Percentiles rank a stretch among this genome's conserved stretches.
phyloP scores from a whole-genome alignment of 2,113 vertebrate species.

The Sarotherodon lohbergeri region DNA sequence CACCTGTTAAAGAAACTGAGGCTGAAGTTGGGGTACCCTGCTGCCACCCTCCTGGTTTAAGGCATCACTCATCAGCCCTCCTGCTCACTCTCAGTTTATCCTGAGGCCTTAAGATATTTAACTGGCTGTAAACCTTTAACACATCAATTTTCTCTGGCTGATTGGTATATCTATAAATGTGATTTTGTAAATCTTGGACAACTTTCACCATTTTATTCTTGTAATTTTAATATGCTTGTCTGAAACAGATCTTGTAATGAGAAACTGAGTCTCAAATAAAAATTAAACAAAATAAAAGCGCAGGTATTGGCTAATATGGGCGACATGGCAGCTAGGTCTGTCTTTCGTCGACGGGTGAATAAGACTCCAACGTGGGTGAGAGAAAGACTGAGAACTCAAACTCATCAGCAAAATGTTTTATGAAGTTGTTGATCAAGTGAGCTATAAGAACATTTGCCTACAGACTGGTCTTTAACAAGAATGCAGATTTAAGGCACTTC shows the following conservation, averaged over 20 bases:
- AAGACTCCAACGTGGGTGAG: not conserved
- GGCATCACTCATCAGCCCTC: not conserved
- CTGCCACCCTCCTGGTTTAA: not conserved
- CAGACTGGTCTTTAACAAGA: not conserved
- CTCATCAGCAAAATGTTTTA: not conserved
- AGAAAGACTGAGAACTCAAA: not conserved
- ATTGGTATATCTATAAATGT: not conserved
- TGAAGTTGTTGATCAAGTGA: not conserved
- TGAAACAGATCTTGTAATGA: not conserved
- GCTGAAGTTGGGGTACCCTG: not conserved
- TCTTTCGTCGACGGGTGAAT: fast-evolving
- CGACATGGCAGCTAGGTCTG: not conserved
- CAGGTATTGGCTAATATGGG: not conserved
- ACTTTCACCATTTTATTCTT: not conserved
- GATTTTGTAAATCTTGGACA: not conserved
- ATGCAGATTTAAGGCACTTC: not conserved
- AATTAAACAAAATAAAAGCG: not conserved
- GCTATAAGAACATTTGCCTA: not conserved
- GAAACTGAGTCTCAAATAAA: not conserved
- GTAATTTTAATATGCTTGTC: not conserved
- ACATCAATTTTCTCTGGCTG: not conserved
- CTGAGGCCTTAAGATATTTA: not conserved
- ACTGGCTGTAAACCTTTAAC: not conserved
- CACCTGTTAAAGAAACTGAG: not conserved
- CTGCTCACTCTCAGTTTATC: not conserved